Evolutionary conservation across 2,888 invertebrate species (phyloP).

Genomic region (Brachyptera risi): DNA sequence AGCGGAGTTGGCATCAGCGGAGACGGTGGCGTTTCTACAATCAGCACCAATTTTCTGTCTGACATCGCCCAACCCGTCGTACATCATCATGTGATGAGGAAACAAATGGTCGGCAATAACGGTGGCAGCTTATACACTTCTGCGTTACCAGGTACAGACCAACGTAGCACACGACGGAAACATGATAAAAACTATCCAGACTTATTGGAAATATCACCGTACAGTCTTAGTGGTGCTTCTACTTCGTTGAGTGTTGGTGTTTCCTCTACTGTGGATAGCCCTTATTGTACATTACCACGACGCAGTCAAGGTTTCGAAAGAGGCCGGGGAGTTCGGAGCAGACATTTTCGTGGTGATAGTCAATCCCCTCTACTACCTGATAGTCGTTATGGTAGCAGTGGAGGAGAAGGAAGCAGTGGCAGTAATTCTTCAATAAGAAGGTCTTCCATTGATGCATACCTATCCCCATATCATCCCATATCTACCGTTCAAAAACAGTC

Average conservation of each 20-base stretch:
- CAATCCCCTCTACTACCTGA: slow-evolving; percentile 67
- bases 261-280: slow-evolving; percentile 46
- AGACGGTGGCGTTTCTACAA: neutral
- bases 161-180: slow-evolving; percentile 40
- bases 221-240: slow-evolving; percentile 41
- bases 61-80: slow-evolving; percentile 33
- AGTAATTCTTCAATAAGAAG: slow-evolving; percentile 48
- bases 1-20: no score
- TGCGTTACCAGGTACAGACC: slow-evolving; percentile 33
- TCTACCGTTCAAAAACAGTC: slow-evolving; percentile 39
- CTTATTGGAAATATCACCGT: slow-evolving; percentile 47
- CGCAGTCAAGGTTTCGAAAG: slow-evolving; percentile 19
- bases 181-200: slow-evolving; percentile 56
- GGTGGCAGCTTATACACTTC: slow-evolving; percentile 41
- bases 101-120: slow-evolving; percentile 37
- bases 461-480: slow-evolving; percentile 43
- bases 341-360: slow-evolving; percentile 52
- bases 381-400: slow-evolving; percentile 68
- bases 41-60: slow-evolving; percentile 29
- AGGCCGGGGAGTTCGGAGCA: slow-evolving; percentile 21
- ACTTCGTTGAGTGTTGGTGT: slow-evolving; percentile 44
- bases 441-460: slow-evolving; percentile 48
- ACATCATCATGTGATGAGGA: slow-evolving; percentile 40
- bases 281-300: slow-evolving; percentile 64
- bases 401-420: slow-evolving; percentile 57